Percentiles rank a stretch among this genome's conserved stretches.
Conservation (phyloP, 2,113 vertebrate genomes). For the Mola mola region DNA sequence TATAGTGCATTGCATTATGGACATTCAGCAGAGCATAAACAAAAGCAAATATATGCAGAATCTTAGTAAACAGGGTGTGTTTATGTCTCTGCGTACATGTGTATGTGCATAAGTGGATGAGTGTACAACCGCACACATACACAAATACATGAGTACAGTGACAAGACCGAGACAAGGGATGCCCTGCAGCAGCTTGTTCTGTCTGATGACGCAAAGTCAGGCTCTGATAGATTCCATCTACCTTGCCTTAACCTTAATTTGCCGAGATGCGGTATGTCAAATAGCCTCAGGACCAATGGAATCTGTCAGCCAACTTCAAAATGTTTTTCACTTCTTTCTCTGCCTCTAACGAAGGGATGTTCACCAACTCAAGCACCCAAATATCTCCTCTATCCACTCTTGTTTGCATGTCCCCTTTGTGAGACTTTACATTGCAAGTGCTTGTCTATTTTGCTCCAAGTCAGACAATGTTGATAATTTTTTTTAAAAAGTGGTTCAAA, state of each 20-base stretch:
- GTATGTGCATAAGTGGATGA: slow-evolving; percentile 18
- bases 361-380: slow-evolving; percentile 59
- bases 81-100: slow-evolving; percentile 3
- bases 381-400: slow-evolving; percentile 26
- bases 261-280: slow-evolving; percentile 76
- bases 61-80: neutral
- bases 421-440: slow-evolving; percentile 1
- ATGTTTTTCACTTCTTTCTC: slow-evolving; percentile 54
- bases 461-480: slow-evolving; percentile 3
- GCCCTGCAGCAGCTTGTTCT: slow-evolving; percentile 79
- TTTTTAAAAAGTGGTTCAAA: slow-evolving; percentile 18
- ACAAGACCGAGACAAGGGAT: slow-evolving; percentile 70
- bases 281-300: slow-evolving; percentile 72
- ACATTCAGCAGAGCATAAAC: too few species aligned
- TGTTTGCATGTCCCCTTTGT: slow-evolving; percentile 25
- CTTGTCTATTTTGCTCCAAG: slow-evolving; percentile 6
- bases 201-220: slow-evolving; percentile 77
- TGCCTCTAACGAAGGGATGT: slow-evolving; percentile 56
- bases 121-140: slow-evolving; percentile 37
- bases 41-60: slow-evolving; percentile 9
- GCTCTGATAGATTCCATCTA: slow-evolving; percentile 76
- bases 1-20: slow-evolving; percentile 10
- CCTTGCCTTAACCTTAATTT: slow-evolving; percentile 84
- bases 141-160: slow-evolving; percentile 49
- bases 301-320: slow-evolving; percentile 78